Evolutionary conservation across 2,797 vertebrate genomes (phyloP), one percentile per base, ranked within the genome.

Genomic region (Hoplostethus atlanticus): DNA sequence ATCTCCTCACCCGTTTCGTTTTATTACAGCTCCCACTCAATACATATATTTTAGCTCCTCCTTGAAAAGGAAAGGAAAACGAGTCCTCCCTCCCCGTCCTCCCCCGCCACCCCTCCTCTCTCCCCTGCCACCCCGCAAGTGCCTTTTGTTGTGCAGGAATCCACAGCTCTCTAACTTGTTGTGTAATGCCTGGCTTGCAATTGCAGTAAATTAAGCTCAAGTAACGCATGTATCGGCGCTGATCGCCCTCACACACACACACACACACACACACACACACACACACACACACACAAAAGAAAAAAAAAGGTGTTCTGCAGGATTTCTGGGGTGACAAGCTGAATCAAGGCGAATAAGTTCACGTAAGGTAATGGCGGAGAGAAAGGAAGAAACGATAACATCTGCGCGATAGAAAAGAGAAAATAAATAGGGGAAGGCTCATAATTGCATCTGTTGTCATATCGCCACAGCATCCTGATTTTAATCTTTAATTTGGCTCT

Each of bases 11-110:
- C 87, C 85, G 75, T 82, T 89, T 87, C 89, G 72, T 90, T 91
- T 91, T 90, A 91, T 91, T 88, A 90, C 86, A 79, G 80, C 86
- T 89, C 85, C 87, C 87, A 84, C 92, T 91, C 90, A 84, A 89
- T 89, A 89, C 87, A 91, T 90, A 89, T 87, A 92, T 90, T 86
- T 88, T 83, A 84, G 80, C 85, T 87, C 90, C 80, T 81, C 74
- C 83, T 88, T 85, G 87, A 84, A 89, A 73, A 80, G 86, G 77
- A 59, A 71, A 73, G 74, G 74, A 83, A 83, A 84, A 78, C 73
- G 34, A 74, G 80, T 80, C 77, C 81, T 80, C 73, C 76, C 52
- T 67, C 48, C 77, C 53, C 60, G 50, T 54, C 30, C 72, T 60
- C 77, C 25, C 63, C 31, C 44, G 34, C n/a, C 44, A 64, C 13